Conservation (phyloP, 2,113 vertebrate species). For the Macrotis lagotis region DNA sequence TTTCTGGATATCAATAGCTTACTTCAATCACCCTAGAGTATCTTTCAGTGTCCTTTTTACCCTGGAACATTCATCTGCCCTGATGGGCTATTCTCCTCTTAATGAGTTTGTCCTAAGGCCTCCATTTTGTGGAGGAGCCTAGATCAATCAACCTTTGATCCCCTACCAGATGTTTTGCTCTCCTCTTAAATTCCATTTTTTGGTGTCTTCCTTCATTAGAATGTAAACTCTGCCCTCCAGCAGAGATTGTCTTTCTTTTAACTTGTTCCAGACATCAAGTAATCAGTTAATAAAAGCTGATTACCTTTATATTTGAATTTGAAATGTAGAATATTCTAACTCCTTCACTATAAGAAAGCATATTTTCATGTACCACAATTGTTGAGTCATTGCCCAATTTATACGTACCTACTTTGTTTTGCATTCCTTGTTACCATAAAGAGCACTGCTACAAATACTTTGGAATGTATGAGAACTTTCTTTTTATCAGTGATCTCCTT, state of each 20-base stretch:
- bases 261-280: not conserved
- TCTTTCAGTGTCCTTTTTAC: not conserved
- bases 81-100: not conserved
- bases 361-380: not conserved
- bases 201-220: not conserved
- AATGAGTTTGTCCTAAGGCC: not conserved
- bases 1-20: not conserved
- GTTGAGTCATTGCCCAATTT: not conserved
- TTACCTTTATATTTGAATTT: conserved; percentile 8
- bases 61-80: not conserved
- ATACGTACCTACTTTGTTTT: not conserved
- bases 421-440: not conserved
- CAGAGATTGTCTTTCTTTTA: not conserved
- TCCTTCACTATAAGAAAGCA: conserved; percentile 1
- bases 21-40: too few species aligned
- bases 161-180: not conserved
- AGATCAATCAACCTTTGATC: not conserved
- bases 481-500: not conserved
- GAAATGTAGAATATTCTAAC: conserved; percentile 9
- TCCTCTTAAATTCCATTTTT: not conserved
- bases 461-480: not conserved
- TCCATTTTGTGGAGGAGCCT: not conserved
- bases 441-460: not conserved
- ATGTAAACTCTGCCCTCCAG: not conserved
- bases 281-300: not conserved